phyloP scores from a whole-genome alignment of 2,888 invertebrate species.

The Melanophora roralis region DNA sequence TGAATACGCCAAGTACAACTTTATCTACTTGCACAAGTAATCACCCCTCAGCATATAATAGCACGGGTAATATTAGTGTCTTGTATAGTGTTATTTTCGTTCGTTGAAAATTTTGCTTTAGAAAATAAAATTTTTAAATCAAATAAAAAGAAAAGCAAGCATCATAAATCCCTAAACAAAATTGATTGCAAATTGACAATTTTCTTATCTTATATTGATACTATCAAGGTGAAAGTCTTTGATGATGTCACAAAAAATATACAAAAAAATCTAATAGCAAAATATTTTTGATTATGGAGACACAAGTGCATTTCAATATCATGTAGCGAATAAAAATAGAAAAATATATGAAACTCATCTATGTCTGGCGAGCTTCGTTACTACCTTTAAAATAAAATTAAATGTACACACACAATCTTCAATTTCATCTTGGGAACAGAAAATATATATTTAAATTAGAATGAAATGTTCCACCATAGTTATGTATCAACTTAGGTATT shows the following conservation, averaged over 20 bases:
- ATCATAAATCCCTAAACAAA: constrained; percentile 18
- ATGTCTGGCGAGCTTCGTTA: no score
- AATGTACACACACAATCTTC: no score
- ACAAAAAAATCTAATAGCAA: neutral
- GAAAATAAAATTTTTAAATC: constrained; percentile 1
- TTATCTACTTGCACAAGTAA: no score
- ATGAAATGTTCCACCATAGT: no score
- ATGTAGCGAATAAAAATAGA: neutral
- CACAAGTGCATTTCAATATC: neutral
- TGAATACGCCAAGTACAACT: no score
- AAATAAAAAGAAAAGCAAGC: neutral
- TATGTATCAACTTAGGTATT: no score
- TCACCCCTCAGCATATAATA: no score
- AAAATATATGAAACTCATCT: no score
- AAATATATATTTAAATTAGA: no score
- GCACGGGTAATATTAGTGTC: no score
- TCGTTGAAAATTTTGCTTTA: neutral
- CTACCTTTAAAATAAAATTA: no score
- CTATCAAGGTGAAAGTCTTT: constrained; percentile 14
- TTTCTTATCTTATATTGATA: neutral
- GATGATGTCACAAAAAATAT: neutral
- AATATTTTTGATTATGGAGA: neutral
- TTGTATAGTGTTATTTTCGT: neutral
- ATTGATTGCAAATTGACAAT: constrained; percentile 24
- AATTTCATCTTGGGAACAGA: no score